Percentiles rank a stretch among this genome's conserved stretches.
phyloP scores from a whole-genome alignment of 2,888 invertebrate species.

The Agonopterix heracliana region DNA sequence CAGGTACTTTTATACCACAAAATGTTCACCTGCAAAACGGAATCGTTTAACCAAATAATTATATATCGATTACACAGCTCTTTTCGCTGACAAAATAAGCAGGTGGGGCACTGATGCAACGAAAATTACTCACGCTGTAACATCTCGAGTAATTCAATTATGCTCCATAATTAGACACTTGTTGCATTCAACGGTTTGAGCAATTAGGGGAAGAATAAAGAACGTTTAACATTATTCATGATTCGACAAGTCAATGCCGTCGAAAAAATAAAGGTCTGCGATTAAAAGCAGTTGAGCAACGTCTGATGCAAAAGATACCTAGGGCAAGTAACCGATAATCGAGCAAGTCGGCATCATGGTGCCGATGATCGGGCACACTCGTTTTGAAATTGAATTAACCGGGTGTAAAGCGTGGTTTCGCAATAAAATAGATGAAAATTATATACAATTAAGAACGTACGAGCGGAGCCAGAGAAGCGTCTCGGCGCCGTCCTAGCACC shows the following conservation, averaged over 20 bases:
- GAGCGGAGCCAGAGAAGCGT: conserved; percentile 16
- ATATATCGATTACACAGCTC: conserved; percentile 22
- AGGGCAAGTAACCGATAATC: conserved; percentile 27
- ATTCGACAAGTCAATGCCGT: conserved; percentile 26
- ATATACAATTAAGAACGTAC: conserved; percentile 33
- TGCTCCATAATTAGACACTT: conserved; percentile 21
- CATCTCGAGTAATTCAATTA: conserved; percentile 23
- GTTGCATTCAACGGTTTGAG: conserved; percentile 15
- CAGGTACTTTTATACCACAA: conserved; percentile 27
- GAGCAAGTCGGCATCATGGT: conserved; percentile 11
- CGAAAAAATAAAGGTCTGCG: conserved; percentile 23
- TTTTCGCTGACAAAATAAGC: conserved; percentile 16
- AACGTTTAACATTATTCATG: conserved; percentile 18
- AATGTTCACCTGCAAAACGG: conserved; percentile 27
- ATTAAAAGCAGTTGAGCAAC: conserved; percentile 28
- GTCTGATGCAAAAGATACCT: conserved; percentile 28
- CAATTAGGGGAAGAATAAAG: conserved; percentile 16
- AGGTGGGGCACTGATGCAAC: conserved; percentile 13
- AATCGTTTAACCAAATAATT: conserved; percentile 39
- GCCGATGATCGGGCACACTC: conserved; percentile 11
- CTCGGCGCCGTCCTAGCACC: conserved; percentile 21
- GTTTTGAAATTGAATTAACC: conserved; percentile 34
- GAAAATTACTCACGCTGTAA: conserved; percentile 14
- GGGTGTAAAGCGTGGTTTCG: conserved; percentile 26
- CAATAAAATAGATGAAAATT: conserved; percentile 40